Evolutionary conservation across 2,113 vertebrate species (phyloP).

Genomic region (Tylochromis polylepis): DNA sequence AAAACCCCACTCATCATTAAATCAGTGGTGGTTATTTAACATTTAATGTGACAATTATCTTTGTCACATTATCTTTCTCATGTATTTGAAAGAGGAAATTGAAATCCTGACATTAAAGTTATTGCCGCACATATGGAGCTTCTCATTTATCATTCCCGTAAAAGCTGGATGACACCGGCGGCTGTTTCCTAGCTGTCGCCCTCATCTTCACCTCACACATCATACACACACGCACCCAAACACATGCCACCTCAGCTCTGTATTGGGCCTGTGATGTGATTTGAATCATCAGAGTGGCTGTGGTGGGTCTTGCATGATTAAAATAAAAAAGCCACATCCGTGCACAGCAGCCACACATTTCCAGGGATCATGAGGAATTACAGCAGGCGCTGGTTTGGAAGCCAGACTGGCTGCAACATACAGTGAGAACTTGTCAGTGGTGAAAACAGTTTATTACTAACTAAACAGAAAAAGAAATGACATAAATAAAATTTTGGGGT

Average conservation of each 20-base stretch:
- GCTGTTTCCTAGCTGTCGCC: slow-evolving; percentile 22
- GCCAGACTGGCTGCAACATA: neutral
- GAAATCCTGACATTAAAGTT: slow-evolving; percentile 6
- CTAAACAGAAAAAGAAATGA: neutral
- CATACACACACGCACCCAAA: neutral
- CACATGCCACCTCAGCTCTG: neutral
- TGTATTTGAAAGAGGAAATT: neutral
- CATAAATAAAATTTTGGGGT: neutral
- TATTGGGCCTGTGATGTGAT: neutral
- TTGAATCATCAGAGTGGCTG: slow-evolving; percentile 18
- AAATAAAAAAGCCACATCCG: slow-evolving; percentile 45
- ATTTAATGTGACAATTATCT: neutral
- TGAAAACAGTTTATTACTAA: neutral
- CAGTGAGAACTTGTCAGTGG: neutral
- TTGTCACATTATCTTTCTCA: neutral
- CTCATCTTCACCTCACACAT: slow-evolving; percentile 42
- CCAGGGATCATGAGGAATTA: slow-evolving; percentile 1
- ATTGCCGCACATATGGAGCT: neutral
- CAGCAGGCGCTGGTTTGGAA: neutral
- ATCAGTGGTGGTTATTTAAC: neutral
- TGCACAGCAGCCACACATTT: slow-evolving; percentile 31
- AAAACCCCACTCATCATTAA: neutral
- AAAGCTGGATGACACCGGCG: slow-evolving; percentile 28
- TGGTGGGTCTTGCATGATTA: slow-evolving; percentile 44
- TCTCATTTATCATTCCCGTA: slow-evolving; percentile 11